phyloP scores from a whole-genome alignment of 2,797 vertebrate species.

The Glyptemys insculpta region DNA sequence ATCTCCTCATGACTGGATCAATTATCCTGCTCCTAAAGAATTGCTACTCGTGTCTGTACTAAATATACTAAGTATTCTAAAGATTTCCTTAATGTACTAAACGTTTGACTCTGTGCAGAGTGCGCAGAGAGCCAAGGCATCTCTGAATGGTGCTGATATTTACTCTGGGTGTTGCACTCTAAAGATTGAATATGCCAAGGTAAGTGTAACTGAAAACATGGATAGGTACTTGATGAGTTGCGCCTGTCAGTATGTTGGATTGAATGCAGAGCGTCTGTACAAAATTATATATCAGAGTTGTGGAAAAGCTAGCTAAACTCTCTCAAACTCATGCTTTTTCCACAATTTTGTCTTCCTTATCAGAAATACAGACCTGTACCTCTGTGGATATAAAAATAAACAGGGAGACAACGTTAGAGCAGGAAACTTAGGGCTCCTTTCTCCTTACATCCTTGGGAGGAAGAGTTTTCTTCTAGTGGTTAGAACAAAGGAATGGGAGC shows the following conservation, averaged over 20 bases:
- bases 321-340: background rate
- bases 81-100: conserved; percentile 67
- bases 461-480: background rate
- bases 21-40: background rate
- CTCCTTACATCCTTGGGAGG: background rate
- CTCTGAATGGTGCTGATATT: conserved; percentile 96
- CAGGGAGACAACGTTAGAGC: background rate
- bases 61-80: background rate
- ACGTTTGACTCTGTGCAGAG: conserved; percentile 97
- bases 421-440: background rate
- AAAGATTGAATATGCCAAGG: conserved; percentile 98
- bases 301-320: background rate
- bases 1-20: background rate
- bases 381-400: background rate
- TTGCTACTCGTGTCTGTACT: background rate
- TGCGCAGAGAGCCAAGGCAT: conserved; percentile 96
- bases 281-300: background rate
- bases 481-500: background rate
- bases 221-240: background rate
- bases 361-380: background rate
- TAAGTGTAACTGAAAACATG: conserved; percentile 59
- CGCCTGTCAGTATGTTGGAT: background rate
- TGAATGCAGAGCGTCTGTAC: background rate
- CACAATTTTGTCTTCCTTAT: background rate
- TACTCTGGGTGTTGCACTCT: conserved; percentile 98